These are phyloP conservation scores for Netelia inedita DNA, from an alignment of 2,888 invertebrate species.

Conservation along the genomic window DNA sequence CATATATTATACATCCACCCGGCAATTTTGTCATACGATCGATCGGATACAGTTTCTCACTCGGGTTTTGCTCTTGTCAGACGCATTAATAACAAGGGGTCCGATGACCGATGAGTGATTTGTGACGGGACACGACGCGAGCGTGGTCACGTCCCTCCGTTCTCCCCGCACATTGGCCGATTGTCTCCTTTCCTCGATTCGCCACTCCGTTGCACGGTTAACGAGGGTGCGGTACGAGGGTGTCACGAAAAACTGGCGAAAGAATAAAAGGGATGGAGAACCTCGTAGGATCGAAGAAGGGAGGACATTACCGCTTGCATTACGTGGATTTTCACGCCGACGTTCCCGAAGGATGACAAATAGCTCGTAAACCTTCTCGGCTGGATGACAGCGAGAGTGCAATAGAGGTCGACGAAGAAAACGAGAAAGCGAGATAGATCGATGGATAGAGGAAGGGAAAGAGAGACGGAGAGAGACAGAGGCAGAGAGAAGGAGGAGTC, in stretches of 20 bases:
- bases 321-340: conserved; percentile 66
- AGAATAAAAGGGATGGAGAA: conserved; percentile 38
- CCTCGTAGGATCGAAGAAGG: conserved; percentile 17
- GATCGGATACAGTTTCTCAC: neutral
- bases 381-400: conserved; percentile 30
- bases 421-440: neutral
- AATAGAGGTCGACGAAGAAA: neutral
- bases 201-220: conserved; percentile 34
- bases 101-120: conserved; percentile 57
- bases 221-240: conserved; percentile 40
- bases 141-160: conserved; percentile 9
- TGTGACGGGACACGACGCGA: conserved; percentile 23
- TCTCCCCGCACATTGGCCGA: neutral
- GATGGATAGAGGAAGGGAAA: conserved; percentile 23
- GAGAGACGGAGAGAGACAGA: conserved; percentile 3
- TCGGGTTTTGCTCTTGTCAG: conserved; percentile 24
- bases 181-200: conserved; percentile 1
- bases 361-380: conserved; percentile 58
- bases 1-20: neutral
- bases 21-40: conserved; percentile 23
- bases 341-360: conserved; percentile 66
- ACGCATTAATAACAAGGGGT: conserved; percentile 45
- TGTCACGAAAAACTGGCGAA: conserved; percentile 23
- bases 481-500: neutral
- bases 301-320: conserved; percentile 64